Evolutionary conservation across 1,140 invertebrate genomes (phyloP).

Genomic region (Stegodyphus dumicola): DNA sequence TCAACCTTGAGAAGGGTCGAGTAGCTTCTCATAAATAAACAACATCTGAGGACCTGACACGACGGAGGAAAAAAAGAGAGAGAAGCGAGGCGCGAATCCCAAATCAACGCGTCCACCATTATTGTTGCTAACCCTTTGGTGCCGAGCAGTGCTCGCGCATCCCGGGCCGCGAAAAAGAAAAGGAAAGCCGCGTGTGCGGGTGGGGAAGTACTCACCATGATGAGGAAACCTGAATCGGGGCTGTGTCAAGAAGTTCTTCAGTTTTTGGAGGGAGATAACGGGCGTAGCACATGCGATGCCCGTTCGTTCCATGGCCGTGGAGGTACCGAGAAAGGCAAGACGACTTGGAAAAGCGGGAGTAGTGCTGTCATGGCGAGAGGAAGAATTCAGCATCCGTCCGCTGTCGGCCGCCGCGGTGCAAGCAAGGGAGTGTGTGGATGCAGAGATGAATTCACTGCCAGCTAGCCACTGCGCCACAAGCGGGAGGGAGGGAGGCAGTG

Average conservation of each 20-base stretch:
- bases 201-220: slow-evolving; percentile 53
- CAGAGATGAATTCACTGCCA: slow-evolving; percentile 30
- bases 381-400: slow-evolving; percentile 48
- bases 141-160: slow-evolving; percentile 16
- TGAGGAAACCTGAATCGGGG: slow-evolving; percentile 63
- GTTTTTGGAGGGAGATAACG: slow-evolving; percentile 65
- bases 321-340: slow-evolving; percentile 49
- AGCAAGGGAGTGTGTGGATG: slow-evolving; percentile 60
- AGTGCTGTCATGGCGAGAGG: slow-evolving; percentile 55
- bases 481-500: slow-evolving; percentile 63
- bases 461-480: slow-evolving; percentile 49
- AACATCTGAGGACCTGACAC: no score
- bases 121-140: slow-evolving; percentile 6
- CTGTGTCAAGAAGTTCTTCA: slow-evolving; percentile 64
- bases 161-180: background rate
- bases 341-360: slow-evolving; percentile 41
- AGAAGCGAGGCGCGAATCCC: background rate
- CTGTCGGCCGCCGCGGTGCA: slow-evolving; percentile 29
- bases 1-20: no score
- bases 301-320: slow-evolving; percentile 47
- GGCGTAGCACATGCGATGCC: slow-evolving; percentile 62
- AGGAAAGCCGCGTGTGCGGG: no score
- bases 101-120: background rate
- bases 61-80: background rate
- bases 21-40: no score